Base-by-base conservation (phyloP, 1,140 invertebrate genomes). In the Sminthurinus signatus region DNA sequence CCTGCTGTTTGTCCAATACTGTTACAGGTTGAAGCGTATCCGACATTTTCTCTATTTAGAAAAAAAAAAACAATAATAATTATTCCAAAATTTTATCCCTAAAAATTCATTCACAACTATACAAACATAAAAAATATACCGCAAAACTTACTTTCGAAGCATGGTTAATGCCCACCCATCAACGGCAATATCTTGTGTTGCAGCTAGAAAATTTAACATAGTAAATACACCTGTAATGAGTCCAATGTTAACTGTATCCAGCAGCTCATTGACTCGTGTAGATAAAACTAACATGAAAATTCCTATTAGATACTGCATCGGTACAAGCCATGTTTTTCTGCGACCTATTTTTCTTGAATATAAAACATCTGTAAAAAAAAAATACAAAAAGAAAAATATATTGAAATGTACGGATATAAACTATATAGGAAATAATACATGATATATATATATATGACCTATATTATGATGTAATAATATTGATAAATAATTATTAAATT, bases 81-180 rank as follows among this genome's bases (percentile, higher is more conserved):
- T 36, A 36, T 36, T 8, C 32, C 15, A 5, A 36, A 36, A 36
- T 36, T 28, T n/a, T n/a, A n/a, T n/a, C n/a, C n/a, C n/a, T n/a
- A 36, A 36, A 36, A 5, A 36, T 36, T 36, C 32, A 36, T 36
- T 36, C 32, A 8, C 32, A 32, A 44, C 10, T 4, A 44, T 52
- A 23, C 3, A 23, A 29, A 52, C n/a, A n/a, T n/a, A n/a, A n/a
- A n/a, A n/a, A n/a, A n/a, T n/a, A 36, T 36, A 36, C 15, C 15
- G 15, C 14, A 60, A 29, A 56, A 68, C 66, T 71, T 77, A 88
- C 85, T 89, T 88, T 76, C 94, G 91, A 2, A 99, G 79, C 91
- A 99, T 99, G 2, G 96, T 99, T 1, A 99, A 78, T 1, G 96
- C 96, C 97, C 97, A 99, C 2, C 97, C 97, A 83, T 99, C 97